Base-by-base conservation (phyloP, 2,797 vertebrate genomes). In the Sorex maritimensis region DNA sequence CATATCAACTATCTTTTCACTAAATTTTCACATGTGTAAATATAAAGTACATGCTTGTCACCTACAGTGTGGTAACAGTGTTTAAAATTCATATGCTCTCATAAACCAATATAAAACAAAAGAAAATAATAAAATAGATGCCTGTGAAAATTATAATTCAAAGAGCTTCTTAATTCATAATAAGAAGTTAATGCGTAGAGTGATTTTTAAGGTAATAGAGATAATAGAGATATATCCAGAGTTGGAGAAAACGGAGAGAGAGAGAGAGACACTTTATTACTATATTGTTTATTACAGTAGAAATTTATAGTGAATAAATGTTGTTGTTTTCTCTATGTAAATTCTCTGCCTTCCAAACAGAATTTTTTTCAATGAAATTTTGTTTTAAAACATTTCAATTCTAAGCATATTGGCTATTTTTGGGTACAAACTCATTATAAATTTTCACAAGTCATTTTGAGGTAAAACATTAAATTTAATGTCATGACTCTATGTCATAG, bases 1-100 rank as follows among this genome's bases (percentile, higher is more conserved):
- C 41, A 67, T n/a, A 91, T 49, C 4, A 41, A 88, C 17, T 81
- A 83, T 88, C 73, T 92, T 81, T 72, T 87, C 5, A 73, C 21
- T 88, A 21, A 80, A 80, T 28, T 73, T 86, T 9, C 73, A 12
- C 44, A 24, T 38, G 15, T 84, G 61, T 38, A 24, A 78, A 11
- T 34, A 65, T 79, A 49, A 68, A 87, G 7, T 41, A 61, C 3
- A 4, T 84, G 0, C 11, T 21, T 72, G 4, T 80, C 19, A 61
- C 21, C 6, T 61, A 19, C 15, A 61, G 17, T 61, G 58, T 61
- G 19, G 58, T 21, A 61, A 21, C 21, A 61, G 52, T 55, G 52
- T 55, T 55, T 14, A 55, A 55, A 55, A 14, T 55, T 55, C 17
- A 61, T 61, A 61, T 61, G 21, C 58, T 21, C 58, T 61, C 21